Percentiles rank a stretch among this genome's conserved stretches.
Conservation (phyloP, 2,113 vertebrate genomes). For the Hassar affinis region DNA sequence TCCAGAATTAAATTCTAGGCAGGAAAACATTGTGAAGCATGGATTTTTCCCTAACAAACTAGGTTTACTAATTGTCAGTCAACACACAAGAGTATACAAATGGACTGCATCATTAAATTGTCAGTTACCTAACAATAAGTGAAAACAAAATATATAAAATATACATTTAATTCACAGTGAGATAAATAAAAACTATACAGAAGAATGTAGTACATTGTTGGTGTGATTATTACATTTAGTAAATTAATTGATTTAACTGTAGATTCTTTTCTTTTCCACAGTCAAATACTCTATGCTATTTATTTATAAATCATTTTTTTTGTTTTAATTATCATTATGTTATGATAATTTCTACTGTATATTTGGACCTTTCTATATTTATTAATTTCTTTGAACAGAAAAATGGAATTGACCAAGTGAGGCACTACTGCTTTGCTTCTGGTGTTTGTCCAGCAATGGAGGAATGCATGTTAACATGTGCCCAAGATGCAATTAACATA, state of each 20-base stretch:
- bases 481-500: conserved; percentile 24
- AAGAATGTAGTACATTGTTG: background rate
- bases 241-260: no score
- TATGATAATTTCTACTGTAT: no score
- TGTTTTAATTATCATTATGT: no score
- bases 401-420: background rate
- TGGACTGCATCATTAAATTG: background rate
- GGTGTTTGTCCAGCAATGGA: conserved; percentile 21
- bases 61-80: background rate
- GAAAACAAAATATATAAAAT: background rate
- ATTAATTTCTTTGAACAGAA: background rate
- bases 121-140: background rate
- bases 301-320: background rate
- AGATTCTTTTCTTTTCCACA: background rate
- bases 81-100: background rate
- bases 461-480: background rate
- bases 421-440: background rate
- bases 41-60: background rate
- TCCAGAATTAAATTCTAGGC: no score
- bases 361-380: background rate
- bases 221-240: background rate
- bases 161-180: background rate
- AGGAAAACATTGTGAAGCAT: no score
- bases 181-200: no score
- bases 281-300: background rate